Percentiles rank a stretch among this genome's conserved stretches.
These are phyloP conservation scores for Magallana gigas DNA, from an alignment of 1,140 invertebrate species.

Conservation along the genomic window DNA sequence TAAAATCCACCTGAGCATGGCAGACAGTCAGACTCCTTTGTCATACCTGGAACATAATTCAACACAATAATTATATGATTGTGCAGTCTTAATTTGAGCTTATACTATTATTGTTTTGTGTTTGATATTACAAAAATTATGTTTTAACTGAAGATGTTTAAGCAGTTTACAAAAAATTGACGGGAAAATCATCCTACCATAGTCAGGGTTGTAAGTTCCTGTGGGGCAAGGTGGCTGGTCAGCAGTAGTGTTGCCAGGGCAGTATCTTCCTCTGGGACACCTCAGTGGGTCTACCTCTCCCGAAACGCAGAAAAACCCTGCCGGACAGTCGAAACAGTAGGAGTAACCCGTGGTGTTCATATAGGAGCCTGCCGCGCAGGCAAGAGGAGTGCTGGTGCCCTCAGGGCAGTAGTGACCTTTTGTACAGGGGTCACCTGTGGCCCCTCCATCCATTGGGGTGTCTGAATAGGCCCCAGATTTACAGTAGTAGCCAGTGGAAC, in stretches of 20 bases:
- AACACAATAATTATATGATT: too few species aligned
- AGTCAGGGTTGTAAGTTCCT: constrained; percentile 75
- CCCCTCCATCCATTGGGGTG: constrained; percentile 73
- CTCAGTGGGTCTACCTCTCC: constrained; percentile 64
- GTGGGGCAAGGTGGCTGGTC: constrained; percentile 71
- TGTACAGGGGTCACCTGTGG: constrained; percentile 72
- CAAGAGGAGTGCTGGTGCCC: constrained; percentile 69
- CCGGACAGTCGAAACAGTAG: constrained; percentile 72
- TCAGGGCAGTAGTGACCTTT: constrained; percentile 72
- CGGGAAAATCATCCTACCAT: constrained; percentile 58
- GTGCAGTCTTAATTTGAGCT: too few species aligned
- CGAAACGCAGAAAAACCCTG: constrained; percentile 74
- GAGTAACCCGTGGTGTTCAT: constrained; percentile 71
- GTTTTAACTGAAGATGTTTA: too few species aligned
- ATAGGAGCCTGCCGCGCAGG: constrained; percentile 71
- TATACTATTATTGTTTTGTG: too few species aligned
- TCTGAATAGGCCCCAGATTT: constrained; percentile 67
- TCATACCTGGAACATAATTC: constrained; percentile 54
- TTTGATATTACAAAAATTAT: too few species aligned
- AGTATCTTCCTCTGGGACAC: constrained; percentile 74
- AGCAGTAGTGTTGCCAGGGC: constrained; percentile 74
- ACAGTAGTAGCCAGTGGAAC: constrained; percentile 75
- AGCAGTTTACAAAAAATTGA: too few species aligned
- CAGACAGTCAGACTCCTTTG: constrained; percentile 61
- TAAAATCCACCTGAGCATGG: constrained; percentile 72